phyloP scores from a whole-genome alignment of 2,888 invertebrate genomes.

The Nemoura dubitans region DNA sequence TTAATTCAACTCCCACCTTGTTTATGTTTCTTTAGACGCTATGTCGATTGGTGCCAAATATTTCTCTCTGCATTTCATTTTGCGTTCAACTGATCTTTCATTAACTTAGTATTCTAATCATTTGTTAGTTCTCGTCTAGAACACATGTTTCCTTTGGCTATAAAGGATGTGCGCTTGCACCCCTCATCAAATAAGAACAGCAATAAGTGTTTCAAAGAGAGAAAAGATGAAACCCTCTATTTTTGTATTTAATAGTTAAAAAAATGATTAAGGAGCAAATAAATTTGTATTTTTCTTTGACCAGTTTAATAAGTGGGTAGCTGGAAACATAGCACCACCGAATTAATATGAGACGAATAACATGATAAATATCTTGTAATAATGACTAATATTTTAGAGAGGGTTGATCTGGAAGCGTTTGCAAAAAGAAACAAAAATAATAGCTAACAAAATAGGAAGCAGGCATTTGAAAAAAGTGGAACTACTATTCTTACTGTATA shows the following conservation, averaged over 20 bases:
- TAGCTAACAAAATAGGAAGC: conserved; percentile 41
- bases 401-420: conserved; percentile 51
- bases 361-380: conserved; percentile 42
- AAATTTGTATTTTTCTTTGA: conserved; percentile 54
- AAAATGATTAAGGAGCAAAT: conserved; percentile 52
- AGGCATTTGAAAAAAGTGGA: conserved; percentile 45
- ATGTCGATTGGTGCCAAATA: conserved; percentile 46
- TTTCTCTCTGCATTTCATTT: conserved; percentile 40
- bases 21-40: conserved; percentile 40
- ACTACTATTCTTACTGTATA: conserved; percentile 49
- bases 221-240: conserved; percentile 64
- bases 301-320: conserved; percentile 51
- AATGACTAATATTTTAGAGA: conserved; percentile 50
- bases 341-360: conserved; percentile 37
- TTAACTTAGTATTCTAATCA: conserved; percentile 26
- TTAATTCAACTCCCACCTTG: conserved; percentile 36
- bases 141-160: conserved; percentile 51
- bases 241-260: conserved; percentile 62
- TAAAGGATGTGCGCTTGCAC: background rate
- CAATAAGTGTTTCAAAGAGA: conserved; percentile 61
- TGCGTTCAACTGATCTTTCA: conserved; percentile 32
- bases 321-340: conserved; percentile 46
- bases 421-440: conserved; percentile 38
- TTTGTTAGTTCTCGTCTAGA: conserved; percentile 37
- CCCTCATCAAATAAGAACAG: conserved; percentile 58